Base-by-base conservation (phyloP, 2,113 vertebrate species). In the Echinops telfairi region DNA sequence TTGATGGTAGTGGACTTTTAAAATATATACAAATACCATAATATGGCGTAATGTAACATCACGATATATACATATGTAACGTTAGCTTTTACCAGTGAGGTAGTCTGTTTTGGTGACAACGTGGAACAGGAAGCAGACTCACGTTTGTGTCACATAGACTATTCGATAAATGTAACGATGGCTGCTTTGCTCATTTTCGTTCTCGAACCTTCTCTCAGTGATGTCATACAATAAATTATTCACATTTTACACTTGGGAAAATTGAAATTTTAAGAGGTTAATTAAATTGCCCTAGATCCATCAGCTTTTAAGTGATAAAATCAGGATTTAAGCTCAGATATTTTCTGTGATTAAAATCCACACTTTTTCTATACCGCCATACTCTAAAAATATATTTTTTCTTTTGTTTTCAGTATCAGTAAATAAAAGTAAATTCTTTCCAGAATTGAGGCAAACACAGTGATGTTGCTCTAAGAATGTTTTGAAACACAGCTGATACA, bases 191-290 rank as follows among this genome's bases (percentile, higher is more conserved):
- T 40, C 19, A 11, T 6, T 53, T 60, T 8, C 14, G 40, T 57
- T 31, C 80, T 77, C 22, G 14, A 62, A 53, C 20, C 12, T 75
- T 83, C 83, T 62, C 6, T 84, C 36, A 68, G 20, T 71, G 36
- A 87, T 60, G 17, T 2, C 43, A 23, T 77, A 40, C 0, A 38
- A 83, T 93, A 83, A 86, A 94, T 84, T 86, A 83, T 68, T 90
- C 80, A 85, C 4, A 62, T 85, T 94, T 93, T 36, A 47, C 38
- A 20, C 15, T 36, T 84, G 70, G n/a, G 53, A 86, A 79, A 79
- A 81, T 11, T 33, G n/a, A 19, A 2, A 16, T 86, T 89, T 76
- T 62, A 57, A 81, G 40, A 90, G 60, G 11, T 86, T 73, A 78
- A 81, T 93, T 89, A 85, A 92, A 58, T 83, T 83, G 29, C 4